Evolutionary conservation across 2,888 invertebrate species (phyloP), one percentile per base, ranked within the genome.

Genomic region (Formica aserva): DNA sequence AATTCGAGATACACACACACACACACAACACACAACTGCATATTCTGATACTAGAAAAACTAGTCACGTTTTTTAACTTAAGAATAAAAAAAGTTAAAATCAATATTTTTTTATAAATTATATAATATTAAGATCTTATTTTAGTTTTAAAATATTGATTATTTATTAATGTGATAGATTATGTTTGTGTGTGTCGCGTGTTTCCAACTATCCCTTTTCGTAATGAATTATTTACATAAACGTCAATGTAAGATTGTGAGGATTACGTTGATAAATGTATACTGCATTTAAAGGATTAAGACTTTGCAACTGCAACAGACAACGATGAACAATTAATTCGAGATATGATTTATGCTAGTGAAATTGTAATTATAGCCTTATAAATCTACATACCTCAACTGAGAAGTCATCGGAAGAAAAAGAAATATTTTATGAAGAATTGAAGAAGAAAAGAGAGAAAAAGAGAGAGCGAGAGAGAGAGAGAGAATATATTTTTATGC

Each of bases 201-300:
- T 63, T 48, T 45, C n/a, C 15, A 35, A 35, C 45, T 26, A 48
- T 76, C 11, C 18, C 13, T 76, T 76, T 52, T 5, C 9, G 18
- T 11, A 6, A 52, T 52, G n/a, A 66, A 38, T 65, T 76, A 65
- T 65, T 76, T 52, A 63, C 8, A 35, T 52, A 76, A 60, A 45
- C 29, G 15, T 29, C 60, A 63, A 48, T 48, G 41, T 76, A 76
- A 65, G 48, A 65, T 63, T 26, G 22, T 11, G 6, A 5, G 65
- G 32, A 60, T 74, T 29, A 52, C 1, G 1, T 32, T 38, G 52
- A 76, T 55, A 15, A 76, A 76, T 63, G 29, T 66, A 66, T 38
- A 32, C 15, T 5, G 11, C 35, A 32, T 63, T 75, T 9, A 38
- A 11, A 18, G 11, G 18, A 75, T 35, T 76, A 52, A 69, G n/a